Conservation (phyloP, 2,888 invertebrate genomes). For the Agapostemon virescens region DNA sequence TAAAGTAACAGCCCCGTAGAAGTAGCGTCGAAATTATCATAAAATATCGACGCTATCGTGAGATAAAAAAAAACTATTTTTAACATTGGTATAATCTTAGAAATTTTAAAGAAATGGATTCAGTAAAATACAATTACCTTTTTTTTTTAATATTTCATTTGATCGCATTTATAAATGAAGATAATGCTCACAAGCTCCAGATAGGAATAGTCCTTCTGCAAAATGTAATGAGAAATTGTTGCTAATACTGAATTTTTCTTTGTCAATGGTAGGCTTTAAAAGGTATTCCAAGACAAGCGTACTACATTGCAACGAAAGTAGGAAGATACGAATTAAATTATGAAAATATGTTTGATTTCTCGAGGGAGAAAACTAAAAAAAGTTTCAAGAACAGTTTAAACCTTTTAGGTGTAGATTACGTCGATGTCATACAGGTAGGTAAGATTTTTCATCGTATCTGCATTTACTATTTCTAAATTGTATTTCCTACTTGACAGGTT, state of each 20-base stretch:
- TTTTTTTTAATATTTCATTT: not conserved
- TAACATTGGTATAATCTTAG: not conserved
- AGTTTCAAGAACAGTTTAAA: slow-evolving; percentile 89
- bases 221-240: not conserved
- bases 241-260: not conserved
- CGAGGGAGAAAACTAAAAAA: slow-evolving; percentile 86
- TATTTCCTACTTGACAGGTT: slow-evolving; percentile 83
- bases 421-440: slow-evolving; percentile 93
- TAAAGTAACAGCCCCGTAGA: not conserved
- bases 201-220: not conserved
- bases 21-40: not conserved
- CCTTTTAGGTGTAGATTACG: slow-evolving; percentile 88
- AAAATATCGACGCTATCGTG: not conserved
- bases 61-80: not conserved
- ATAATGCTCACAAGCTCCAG: not conserved
- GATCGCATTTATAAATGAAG: not conserved
- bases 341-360: slow-evolving; percentile 92
- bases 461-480: not conserved
- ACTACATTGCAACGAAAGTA: slow-evolving; percentile 95
- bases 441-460: not conserved
- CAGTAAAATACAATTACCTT: not conserved
- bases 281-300: slow-evolving; percentile 89
- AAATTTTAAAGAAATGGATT: not conserved
- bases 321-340: slow-evolving; percentile 89
- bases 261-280: slow-evolving; percentile 85